A percentile compares a stretch with the other conserved stretches of the same genome.
phyloP scores from a whole-genome alignment of 1,140 invertebrate species.

The Procambarus virginalis region DNA sequence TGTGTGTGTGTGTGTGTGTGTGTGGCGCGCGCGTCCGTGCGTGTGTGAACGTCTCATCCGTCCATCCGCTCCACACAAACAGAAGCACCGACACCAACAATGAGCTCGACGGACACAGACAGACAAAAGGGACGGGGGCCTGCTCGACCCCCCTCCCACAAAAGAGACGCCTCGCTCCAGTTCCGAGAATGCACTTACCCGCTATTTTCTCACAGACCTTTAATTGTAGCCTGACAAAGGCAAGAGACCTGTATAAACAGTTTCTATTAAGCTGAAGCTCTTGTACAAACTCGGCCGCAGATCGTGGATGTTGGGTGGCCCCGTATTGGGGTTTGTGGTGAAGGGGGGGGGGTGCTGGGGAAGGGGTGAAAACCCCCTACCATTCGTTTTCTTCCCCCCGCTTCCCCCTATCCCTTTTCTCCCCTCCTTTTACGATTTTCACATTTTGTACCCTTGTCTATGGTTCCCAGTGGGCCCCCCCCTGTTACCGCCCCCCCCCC shows the following conservation, averaged over 20 bases:
- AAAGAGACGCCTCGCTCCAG: constrained; percentile 23
- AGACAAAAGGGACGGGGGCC: constrained; percentile 36
- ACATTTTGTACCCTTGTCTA: neutral
- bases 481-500: neutral
- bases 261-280: constrained; percentile 55
- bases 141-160: neutral
- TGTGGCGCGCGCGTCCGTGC: too few species aligned
- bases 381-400: neutral
- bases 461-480: neutral
- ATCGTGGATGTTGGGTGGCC: neutral
- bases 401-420: too few species aligned
- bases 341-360: neutral
- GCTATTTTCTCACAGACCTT: constrained; percentile 57
- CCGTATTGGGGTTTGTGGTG: neutral
- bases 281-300: constrained; percentile 44
- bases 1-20: constrained; percentile 13
- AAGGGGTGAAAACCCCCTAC: neutral
- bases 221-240: constrained; percentile 58
- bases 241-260: constrained; percentile 54
- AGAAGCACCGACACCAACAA: constrained; percentile 13
- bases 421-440: neutral
- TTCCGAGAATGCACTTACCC: constrained; percentile 54
- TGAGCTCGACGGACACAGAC: neutral
- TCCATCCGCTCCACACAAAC: neutral
- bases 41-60: too few species aligned